Evolutionary conservation across 2,113 vertebrate genomes (phyloP).

Genomic region (Albula glossodonta): DNA sequence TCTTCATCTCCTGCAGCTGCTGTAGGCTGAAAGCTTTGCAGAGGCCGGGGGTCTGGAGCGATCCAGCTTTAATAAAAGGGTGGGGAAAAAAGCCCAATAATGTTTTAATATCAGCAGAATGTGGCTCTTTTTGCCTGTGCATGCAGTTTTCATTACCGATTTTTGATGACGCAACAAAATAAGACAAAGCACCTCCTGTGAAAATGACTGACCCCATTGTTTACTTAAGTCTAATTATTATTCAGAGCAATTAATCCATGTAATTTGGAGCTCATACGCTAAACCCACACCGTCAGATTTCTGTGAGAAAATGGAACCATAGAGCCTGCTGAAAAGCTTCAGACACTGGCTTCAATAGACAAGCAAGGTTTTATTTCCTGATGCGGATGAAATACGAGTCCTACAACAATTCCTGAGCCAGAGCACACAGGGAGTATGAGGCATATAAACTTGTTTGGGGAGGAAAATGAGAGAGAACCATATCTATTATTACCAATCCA

Average conservation of each 20-base stretch:
- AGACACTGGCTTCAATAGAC: background rate
- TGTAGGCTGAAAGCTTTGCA: background rate
- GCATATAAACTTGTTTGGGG: background rate
- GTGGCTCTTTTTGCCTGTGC: constrained; percentile 7
- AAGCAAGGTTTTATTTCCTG: background rate
- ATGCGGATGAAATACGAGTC: background rate
- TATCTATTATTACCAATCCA: background rate
- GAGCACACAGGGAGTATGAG: background rate
- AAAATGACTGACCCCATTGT: constrained; percentile 9
- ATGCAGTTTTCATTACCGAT: background rate
- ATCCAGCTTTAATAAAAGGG: background rate
- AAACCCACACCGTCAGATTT: background rate
- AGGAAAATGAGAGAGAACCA: background rate
- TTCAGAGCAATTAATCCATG: constrained; percentile 29
- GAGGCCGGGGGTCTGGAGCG: background rate
- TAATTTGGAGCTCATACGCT: background rate
- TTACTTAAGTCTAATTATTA: constrained; percentile 28
- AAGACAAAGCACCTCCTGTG: constrained; percentile 16
- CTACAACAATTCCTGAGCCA: background rate
- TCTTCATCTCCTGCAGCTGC: background rate
- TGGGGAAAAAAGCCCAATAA: constrained; percentile 13
- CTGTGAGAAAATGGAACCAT: background rate
- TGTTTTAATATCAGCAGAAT: constrained; percentile 13
- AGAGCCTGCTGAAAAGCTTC: background rate
- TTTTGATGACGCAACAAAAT: constrained; percentile 30